Evolutionary conservation across 35 echinoderm and acorn worm genomes (phyloP).

Genomic region (Lytechinus pictus): DNA sequence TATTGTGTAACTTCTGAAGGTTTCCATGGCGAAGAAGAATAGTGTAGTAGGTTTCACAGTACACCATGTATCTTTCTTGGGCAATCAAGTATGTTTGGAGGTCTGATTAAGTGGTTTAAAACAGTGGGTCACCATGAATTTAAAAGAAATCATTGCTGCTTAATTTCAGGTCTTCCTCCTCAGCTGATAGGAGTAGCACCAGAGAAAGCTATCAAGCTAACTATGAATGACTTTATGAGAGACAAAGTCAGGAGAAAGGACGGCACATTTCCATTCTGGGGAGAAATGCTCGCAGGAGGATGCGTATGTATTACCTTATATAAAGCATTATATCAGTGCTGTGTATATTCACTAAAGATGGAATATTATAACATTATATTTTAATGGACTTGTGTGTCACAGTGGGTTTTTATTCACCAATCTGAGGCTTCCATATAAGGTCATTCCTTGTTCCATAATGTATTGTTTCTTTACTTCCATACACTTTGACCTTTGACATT

Average conservation of each 20-base stretch:
- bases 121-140: too few relatives aligned
- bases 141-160: background rate
- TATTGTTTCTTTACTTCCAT: background rate
- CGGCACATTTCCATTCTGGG: conserved; percentile 63
- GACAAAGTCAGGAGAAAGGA: conserved; percentile 77
- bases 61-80: too few relatives aligned
- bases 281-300: conserved; percentile 82
- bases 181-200: conserved; percentile 96
- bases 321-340: background rate
- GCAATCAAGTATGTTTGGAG: too few relatives aligned
- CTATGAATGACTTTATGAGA: conserved; percentile 92
- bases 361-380: background rate
- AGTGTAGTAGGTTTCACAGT: too few relatives aligned
- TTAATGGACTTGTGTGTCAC: background rate
- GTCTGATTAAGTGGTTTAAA: too few relatives aligned
- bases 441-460: background rate
- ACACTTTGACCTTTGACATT: conserved; percentile 14
- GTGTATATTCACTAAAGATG: background rate
- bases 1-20: too few relatives aligned
- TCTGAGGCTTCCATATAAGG: background rate
- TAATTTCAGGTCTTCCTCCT: conserved; percentile 80
- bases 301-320: conserved; percentile 63
- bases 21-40: too few relatives aligned
- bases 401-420: background rate
- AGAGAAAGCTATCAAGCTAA: conserved; percentile 99